Evolutionary conservation across 1,140 invertebrate species (phyloP).

Genomic region (Grapholita molesta): DNA sequence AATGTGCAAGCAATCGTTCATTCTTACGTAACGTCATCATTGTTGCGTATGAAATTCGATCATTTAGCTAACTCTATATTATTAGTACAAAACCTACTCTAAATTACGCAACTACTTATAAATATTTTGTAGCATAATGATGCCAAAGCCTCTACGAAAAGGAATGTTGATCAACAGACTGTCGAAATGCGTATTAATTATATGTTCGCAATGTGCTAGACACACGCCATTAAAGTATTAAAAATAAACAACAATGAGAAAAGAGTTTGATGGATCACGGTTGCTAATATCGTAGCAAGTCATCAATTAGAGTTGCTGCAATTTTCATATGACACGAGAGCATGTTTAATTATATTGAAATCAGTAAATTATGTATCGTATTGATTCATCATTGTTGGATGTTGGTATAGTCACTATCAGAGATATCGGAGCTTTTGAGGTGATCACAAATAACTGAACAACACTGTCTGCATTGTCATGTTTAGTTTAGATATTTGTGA

Average conservation of each 20-base stretch:
- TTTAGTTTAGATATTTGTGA: too few relatives aligned
- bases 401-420: neutral
- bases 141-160: neutral
- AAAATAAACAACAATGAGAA: neutral
- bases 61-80: constrained; percentile 13
- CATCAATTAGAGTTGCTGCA: neutral
- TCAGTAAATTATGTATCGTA: neutral
- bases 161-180: neutral
- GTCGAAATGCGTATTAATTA: constrained; percentile 14
- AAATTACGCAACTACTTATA: neutral
- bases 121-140: neutral
- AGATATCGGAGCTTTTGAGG: too few relatives aligned
- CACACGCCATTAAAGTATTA: neutral
- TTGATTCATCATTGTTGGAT: neutral
- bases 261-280: neutral
- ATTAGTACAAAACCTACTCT: neutral
- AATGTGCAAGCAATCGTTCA: constrained; percentile 5
- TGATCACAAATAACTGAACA: neutral
- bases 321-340: neutral
- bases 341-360: neutral
- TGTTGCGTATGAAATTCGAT: neutral
- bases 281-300: neutral
- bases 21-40: neutral
- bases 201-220: neutral
- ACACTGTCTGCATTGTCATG: too few relatives aligned